Base-by-base conservation (phyloP, 2,888 invertebrate species). In the Gasteruption jaculator region DNA sequence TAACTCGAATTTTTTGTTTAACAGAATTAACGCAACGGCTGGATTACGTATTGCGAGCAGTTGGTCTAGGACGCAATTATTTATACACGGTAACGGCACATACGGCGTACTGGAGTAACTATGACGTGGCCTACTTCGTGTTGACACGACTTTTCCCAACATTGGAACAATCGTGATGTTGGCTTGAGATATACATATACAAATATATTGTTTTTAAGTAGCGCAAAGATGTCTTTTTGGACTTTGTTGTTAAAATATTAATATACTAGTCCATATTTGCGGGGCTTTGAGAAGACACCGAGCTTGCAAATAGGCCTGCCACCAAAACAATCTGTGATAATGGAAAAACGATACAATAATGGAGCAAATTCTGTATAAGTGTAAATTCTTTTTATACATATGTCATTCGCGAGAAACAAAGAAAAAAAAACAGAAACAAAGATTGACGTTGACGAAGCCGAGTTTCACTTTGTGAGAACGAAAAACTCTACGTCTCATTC, bases 101-200 rank as follows among this genome's bases (percentile, higher is more conserved):
- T 62, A 80, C 81, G 1, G 74, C 76, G 20, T 82, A 82, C 63
- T 82, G 82, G 82, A 74, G 69, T 52, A 79, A 78, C 55, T 75
- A 75, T 38, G 82, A 82, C 53, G 76, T 81, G 22, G 80, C 80
- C 12, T 77, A 76, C 64, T 82, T 82, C 63, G 73, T 82, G 41
- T 65, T 81, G 35, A 75, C 74, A 10, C 68, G 71, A 54, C 63
- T 76, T 10, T 74, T 74, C 45, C 74, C 74, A n/a, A 69, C 73
- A 38, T 52, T 74, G 49, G 74, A 74, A n/a, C n/a, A n/a, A 49
- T 61, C 67, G 53, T 69, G 70, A 70, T 68, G 66, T 61, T 62
- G 57, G 62, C 56, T 58, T 57, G 48, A 53, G 21, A 55, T 47
- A 41, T 45, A 45, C 46, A 46, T 36, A 36, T 19, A 39, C 31